Conservation (phyloP, 2,888 invertebrate genomes). For the Caenorhabditis zanzibari region DNA sequence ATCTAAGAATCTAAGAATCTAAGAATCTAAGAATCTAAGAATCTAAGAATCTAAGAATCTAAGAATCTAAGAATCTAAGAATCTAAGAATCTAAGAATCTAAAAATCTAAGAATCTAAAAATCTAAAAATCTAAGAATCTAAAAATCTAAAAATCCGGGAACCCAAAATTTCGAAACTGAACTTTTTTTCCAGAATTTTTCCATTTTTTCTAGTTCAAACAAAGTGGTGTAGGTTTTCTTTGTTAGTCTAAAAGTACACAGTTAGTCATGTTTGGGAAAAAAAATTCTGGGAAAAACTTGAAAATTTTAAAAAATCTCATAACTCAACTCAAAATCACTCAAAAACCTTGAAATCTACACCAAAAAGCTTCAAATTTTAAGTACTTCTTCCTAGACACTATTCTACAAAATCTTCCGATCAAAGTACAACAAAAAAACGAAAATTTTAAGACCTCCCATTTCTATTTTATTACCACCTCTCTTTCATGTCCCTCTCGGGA, state of each 20-base stretch:
- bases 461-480: slow-evolving; percentile 2
- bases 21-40: not conserved
- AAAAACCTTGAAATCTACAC: not conserved
- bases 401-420: not conserved
- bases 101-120: not conserved
- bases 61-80: not conserved
- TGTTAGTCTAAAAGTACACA: no score
- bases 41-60: not conserved
- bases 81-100: not conserved
- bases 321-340: not conserved
- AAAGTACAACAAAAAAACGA: not conserved
- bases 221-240: no score
- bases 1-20: not conserved
- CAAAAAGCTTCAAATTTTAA: no score
- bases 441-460: not conserved
- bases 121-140: not conserved
- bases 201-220: no score
- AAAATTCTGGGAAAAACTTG: no score
- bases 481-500: not conserved
- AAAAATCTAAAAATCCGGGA: no score
- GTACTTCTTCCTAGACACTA: no score
- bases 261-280: no score
- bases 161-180: not conserved
- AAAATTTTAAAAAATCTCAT: not conserved
- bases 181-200: not conserved